Evolutionary conservation across 2,113 vertebrate species (phyloP).

Genomic region (Strigops habroptila): DNA sequence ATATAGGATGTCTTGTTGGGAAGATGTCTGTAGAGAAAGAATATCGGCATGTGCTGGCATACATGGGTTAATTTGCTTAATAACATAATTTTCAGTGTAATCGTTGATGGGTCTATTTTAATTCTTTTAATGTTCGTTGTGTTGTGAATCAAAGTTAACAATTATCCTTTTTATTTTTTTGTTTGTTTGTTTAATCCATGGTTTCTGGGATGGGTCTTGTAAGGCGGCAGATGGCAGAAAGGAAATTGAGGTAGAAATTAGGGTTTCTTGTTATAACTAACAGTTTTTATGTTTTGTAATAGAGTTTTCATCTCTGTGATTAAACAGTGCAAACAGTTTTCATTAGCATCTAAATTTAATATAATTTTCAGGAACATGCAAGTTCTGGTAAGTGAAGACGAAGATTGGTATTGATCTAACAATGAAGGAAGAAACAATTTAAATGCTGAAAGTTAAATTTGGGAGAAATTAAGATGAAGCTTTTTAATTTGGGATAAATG

Average conservation of each 20-base stretch:
- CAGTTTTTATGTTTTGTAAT: constrained; percentile 29
- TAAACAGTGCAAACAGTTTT: constrained; percentile 54
- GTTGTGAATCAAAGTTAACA: constrained; percentile 10
- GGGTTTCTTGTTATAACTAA: constrained; percentile 42
- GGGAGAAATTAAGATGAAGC: not conserved
- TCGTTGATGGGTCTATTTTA: not conserved
- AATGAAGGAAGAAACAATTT: constrained; percentile 22
- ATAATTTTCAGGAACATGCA: constrained; percentile 30
- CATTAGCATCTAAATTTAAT: constrained; percentile 55
- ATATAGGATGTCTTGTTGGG: not conserved
- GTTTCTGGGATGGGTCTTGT: constrained; percentile 16
- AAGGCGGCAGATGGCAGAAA: constrained; percentile 47
- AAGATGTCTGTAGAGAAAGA: not conserved
- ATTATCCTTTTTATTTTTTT: not conserved
- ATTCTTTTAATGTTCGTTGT: not conserved
- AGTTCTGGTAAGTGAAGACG: constrained; percentile 16
- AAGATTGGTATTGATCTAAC: constrained; percentile 39
- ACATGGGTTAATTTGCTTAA: not conserved
- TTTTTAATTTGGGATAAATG: constrained; percentile 17
- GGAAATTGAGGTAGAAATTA: constrained; percentile 53
- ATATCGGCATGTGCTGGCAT: not conserved
- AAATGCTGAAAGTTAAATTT: constrained; percentile 34
- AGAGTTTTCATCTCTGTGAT: constrained; percentile 48
- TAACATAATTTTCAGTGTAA: not conserved
- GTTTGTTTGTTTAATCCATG: constrained; percentile 3